Base-by-base conservation (phyloP, 1,140 invertebrate genomes). In the Drosophila fuyamai region DNA sequence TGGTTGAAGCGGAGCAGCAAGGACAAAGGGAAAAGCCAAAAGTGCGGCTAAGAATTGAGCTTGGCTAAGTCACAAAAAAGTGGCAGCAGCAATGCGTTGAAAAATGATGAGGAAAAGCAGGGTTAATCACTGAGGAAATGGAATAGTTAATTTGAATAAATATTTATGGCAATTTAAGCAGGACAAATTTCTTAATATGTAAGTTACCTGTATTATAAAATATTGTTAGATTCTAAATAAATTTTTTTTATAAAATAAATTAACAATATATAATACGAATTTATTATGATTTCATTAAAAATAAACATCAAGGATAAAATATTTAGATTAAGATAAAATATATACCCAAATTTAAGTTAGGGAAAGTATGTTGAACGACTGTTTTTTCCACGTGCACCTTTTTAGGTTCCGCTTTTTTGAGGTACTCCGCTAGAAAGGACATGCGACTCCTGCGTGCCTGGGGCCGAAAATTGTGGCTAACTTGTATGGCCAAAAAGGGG, bases 31-130 rank as follows among this genome's bases (percentile, higher is more conserved):
- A 62, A 80, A 90, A 83, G 76, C 76, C 76, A 77, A 88, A 88
- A 89, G 60, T 80, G 50, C 76, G 60, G 73, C 57, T 76, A 88
- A 89, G 77, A 83, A 80, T 81, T 85, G 67, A 85, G 74, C 84
- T 84, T 76, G 63, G 66, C 47, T 81, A 48, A 78, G 63, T 58
- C 47, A 54, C 48, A 59, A 40, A 73, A 29, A 41, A 70, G 35
- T 29, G 43, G 62, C 74, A 61, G 60, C 41, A 74, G 56, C 41
- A 61, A 70, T 72, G 56, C 65, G 79, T 77, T 51, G 38, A 65
- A 35, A 68, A 48, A 56, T 41, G 51, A 79, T 9, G 40, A 27
- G 40, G 44, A 48, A 55, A 74, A 58, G 41, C 58, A 8, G 41
- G 48, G 47, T 44, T 60, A 13, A 29, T 13, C 38, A 62, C 54